Percentiles rank a stretch among this genome's conserved stretches.
Conservation (phyloP, 2,888 invertebrate genomes). For the Formica aserva region DNA sequence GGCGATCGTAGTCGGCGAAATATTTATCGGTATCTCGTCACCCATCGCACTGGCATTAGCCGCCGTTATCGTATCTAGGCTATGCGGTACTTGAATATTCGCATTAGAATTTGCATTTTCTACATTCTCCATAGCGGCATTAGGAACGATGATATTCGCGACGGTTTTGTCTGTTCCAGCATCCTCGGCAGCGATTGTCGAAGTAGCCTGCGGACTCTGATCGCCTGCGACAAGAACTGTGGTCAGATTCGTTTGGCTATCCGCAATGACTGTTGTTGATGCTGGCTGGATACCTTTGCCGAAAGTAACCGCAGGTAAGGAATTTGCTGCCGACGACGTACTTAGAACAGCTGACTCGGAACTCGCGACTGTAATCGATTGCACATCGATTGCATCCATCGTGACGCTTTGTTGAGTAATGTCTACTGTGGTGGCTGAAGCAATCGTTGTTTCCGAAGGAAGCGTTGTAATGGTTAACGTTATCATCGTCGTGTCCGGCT, state of each 20-base stretch:
- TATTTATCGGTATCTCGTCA: background rate
- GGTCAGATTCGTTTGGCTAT: background rate
- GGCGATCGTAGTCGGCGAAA: background rate
- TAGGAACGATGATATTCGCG: background rate
- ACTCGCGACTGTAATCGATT: conserved; percentile 8
- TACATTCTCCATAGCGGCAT: background rate
- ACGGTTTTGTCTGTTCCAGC: background rate
- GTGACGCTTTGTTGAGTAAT: conserved; percentile 39
- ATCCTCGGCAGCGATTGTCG: background rate
- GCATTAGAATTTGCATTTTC: background rate
- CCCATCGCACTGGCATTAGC: conserved; percentile 24
- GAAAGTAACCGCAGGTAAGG: background rate
- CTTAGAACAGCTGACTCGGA: background rate
- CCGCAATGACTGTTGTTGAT: background rate
- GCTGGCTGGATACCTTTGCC: conserved; percentile 21
- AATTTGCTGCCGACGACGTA: background rate
- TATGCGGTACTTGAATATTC: background rate
- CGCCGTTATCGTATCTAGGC: background rate
- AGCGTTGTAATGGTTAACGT: conserved; percentile 15
- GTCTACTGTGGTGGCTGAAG: background rate
- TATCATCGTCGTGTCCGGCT: conserved; percentile 9
- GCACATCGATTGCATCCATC: background rate
- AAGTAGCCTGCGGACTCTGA: conserved; percentile 4
- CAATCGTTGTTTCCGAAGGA: conserved; percentile 18
- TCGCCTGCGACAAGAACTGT: background rate